A percentile compares a stretch with the other conserved stretches of the same genome.
These are phyloP conservation scores for Salticus scenicus DNA, from an alignment of 2,888 invertebrate species.

Conservation along the genomic window DNA sequence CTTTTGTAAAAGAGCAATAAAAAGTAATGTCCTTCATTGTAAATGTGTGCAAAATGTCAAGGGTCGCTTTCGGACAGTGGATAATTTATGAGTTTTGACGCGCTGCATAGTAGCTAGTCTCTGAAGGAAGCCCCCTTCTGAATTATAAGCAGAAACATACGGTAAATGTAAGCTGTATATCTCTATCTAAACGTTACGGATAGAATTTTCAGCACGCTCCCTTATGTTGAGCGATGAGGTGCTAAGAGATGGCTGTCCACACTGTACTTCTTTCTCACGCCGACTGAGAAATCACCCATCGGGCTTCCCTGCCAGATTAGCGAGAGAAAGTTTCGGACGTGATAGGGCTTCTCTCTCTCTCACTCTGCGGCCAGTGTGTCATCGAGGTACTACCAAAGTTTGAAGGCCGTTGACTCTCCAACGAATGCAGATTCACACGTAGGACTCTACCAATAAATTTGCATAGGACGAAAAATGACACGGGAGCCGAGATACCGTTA, in stretches of 20 bases:
- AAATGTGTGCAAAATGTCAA: too few species aligned
- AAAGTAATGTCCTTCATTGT: too few species aligned
- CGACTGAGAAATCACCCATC: background rate
- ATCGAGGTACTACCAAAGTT: slow-evolving; percentile 1
- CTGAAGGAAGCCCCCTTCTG: too few species aligned
- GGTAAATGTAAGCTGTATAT: too few species aligned
- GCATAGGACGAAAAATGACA: background rate
- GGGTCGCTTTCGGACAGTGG: too few species aligned
- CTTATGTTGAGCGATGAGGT: background rate
- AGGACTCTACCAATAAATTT: background rate
- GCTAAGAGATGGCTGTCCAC: slow-evolving; percentile 1
- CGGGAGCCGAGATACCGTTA: too few species aligned
- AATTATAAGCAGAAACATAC: too few species aligned
- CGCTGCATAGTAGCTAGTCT: too few species aligned
- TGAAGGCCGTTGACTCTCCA: slow-evolving; percentile 1
- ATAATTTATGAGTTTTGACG: too few species aligned
- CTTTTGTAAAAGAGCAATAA: too few species aligned
- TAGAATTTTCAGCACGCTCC: background rate
- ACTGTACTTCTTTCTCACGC: slow-evolving; percentile 18
- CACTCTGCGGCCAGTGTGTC: slow-evolving; percentile 10
- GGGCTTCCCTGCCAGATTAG: slow-evolving; percentile 5
- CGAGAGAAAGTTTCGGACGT: background rate
- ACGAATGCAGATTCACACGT: background rate
- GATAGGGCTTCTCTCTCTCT: slow-evolving; percentile 15
- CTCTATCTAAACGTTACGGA: too few species aligned